Evolutionary conservation across 2,797 vertebrate genomes (phyloP).

Genomic region (Centropyge bicolor): DNA sequence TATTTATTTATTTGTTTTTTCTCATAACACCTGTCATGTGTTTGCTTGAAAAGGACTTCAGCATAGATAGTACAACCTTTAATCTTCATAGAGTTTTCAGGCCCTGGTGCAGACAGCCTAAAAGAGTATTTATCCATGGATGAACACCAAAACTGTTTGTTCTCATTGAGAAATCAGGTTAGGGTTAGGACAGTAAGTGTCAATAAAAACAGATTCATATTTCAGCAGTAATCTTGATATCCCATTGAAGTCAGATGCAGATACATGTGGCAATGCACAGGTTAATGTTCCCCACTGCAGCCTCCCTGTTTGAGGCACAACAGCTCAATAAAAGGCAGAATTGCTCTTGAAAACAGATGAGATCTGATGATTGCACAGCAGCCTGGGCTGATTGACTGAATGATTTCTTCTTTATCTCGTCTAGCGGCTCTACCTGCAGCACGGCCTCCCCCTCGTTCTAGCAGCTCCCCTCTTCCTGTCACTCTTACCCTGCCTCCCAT

Average conservation of each 20-base stretch:
- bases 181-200: background rate
- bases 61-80: background rate
- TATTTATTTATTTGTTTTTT: too few species aligned
- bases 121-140: background rate
- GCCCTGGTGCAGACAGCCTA: background rate
- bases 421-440: constrained; percentile 74
- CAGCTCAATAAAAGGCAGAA: constrained; percentile 86
- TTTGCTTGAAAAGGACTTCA: background rate
- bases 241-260: constrained; percentile 1
- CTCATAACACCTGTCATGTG: too few species aligned
- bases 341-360: constrained; percentile 88
- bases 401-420: constrained; percentile 87
- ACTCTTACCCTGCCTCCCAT: constrained; percentile 57
- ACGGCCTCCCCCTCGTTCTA: constrained; percentile 44
- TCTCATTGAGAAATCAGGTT: background rate
- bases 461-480: constrained; percentile 60
- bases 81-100: background rate
- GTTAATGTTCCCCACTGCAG: constrained; percentile 70
- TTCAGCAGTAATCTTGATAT: constrained; percentile 12
- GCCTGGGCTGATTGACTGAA: constrained; percentile 85
- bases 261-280: constrained; percentile 42
- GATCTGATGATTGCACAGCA: constrained; percentile 84
- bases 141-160: constrained; percentile 3
- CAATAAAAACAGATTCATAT: constrained; percentile 15
- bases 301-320: constrained; percentile 80